Base-by-base conservation (phyloP, 2,113 vertebrate species). In the Talpa occidentalis region DNA sequence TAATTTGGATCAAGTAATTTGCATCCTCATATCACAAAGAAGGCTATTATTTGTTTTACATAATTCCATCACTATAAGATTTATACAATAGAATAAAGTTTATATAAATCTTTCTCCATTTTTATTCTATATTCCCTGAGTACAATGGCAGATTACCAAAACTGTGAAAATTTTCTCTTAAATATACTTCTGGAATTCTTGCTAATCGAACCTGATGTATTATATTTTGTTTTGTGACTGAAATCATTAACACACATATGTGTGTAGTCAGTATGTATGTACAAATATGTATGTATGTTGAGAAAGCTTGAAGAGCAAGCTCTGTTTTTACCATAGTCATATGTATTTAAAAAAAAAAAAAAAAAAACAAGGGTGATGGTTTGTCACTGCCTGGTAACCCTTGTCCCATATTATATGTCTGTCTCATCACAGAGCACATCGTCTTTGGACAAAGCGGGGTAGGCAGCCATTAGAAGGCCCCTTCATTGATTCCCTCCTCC, bases 1-100 rank as follows among this genome's bases (percentile, higher is more conserved):
- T 88, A 76, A 83, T 73, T 89, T 66, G 62, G 56, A 72, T 72
- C 19, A 92, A 49, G 32, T 90, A 40, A 78, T 92, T 94, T 93
- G 28, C 19, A 76, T 64, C 52, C 22, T 80, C 47, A 78, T 35
- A 83, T 69, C 32, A 82, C 35, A 77, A 42, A 84, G 32, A 93
- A 44, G 32, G 49, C 35, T 87, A 2, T 52, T 76, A 42, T 62
- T 26, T 72, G 3, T 83, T 54, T 80, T 80, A 72, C 54, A 86
- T 78, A 64, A 47, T 79, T 80, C 28, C 9, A 70, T 83, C 35
- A 56, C 30, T 44, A 86, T 21, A 52, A 37, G 8, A 90, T 83
- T 67, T 96, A 69, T 42, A 4, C 92, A 85, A 80, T 76, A 70
- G 60, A 82, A 74, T 87, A 69, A 90, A 52, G 1, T 79, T 88